Evolutionary conservation across 2,113 vertebrate species (phyloP), one percentile per base, ranked within the genome.

Genomic region (Platichthys stellatus): DNA sequence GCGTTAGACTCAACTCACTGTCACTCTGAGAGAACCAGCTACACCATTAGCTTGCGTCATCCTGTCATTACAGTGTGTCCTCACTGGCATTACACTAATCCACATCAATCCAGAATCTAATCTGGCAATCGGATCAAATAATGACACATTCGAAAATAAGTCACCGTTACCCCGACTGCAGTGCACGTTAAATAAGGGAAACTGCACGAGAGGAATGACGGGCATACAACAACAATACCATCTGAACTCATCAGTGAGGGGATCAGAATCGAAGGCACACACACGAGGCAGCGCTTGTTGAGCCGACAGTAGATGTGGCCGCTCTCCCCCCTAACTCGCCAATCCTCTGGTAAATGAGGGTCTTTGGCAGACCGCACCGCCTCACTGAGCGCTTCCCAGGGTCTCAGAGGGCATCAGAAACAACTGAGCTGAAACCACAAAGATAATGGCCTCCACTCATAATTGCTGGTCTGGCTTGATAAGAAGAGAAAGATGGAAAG

Each of bases 311-410:
- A 81, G 82, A 80, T 80, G 66, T 59, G 43, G 59, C 70, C 40
- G 31, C 83, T 80, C 24, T 78, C 56, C 53, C 47, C 59, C 81
- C 71, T 57, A 76, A 84, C 75, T 75, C 70, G 69, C 59, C 82
- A 90, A 84, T 82, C 72, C 76, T 68, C 51, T 72, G 57, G 64
- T 87, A 84, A 90, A 87, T 85, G 58, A 88, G 85, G 69, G 79
- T 82, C 74, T 84, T 51, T 83, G 76, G 68, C 4, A 26, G 65
- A 80, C 72, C 14, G 77, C 75, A 80, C 87, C 14, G 53, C 75
- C 56, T 69, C 35, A 38, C 68, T 82, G 84, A 88, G 81, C 79
- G 57, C 74, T 72, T 76, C 77, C 76, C 80, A 57, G 14, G 54
- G 78, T 76, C 83, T 91, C 81, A 88, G 70, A 81, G 72, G 76